These are phyloP conservation scores for Dilophus febrilis DNA, from an alignment of 2,888 invertebrate species.

Conservation along the genomic window DNA sequence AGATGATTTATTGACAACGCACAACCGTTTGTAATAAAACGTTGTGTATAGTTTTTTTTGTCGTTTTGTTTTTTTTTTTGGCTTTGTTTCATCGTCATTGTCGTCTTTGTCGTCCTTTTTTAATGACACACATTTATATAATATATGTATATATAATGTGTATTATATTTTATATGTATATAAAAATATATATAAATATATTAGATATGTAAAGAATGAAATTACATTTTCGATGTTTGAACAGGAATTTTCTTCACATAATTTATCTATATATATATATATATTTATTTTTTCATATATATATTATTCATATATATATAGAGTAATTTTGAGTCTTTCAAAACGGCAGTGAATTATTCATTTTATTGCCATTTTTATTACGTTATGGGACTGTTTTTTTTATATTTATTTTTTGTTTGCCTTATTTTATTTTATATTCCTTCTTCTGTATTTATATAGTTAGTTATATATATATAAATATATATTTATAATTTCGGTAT, in stretches of 20 bases:
- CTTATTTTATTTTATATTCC: too few species aligned
- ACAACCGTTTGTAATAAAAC: not conserved
- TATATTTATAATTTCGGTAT: too few species aligned
- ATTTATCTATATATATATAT: too few species aligned
- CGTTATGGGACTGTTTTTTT: not conserved
- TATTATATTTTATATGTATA: not conserved
- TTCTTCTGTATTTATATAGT: too few species aligned
- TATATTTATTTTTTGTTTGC: too few species aligned
- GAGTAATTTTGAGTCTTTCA: too few species aligned
- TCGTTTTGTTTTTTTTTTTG: too few species aligned
- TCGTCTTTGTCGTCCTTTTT: too few species aligned
- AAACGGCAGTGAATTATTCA: conserved; percentile 1
- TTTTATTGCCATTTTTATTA: conserved; percentile 2
- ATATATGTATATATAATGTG: not conserved
- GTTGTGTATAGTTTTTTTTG: not conserved
- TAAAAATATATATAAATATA: not conserved
- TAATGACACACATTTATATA: too few species aligned
- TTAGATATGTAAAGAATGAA: not conserved
- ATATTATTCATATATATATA: too few species aligned
- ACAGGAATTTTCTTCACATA: not conserved
- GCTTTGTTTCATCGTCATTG: too few species aligned
- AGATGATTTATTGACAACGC: conserved; percentile 1
- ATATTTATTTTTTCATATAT: not conserved
- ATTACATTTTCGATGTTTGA: conserved; percentile 1
- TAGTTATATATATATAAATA: too few species aligned